Evolutionary conservation across 2,888 invertebrate species (phyloP), one percentile per base, ranked within the genome.

Genomic region (Emmelina monodactyla): DNA sequence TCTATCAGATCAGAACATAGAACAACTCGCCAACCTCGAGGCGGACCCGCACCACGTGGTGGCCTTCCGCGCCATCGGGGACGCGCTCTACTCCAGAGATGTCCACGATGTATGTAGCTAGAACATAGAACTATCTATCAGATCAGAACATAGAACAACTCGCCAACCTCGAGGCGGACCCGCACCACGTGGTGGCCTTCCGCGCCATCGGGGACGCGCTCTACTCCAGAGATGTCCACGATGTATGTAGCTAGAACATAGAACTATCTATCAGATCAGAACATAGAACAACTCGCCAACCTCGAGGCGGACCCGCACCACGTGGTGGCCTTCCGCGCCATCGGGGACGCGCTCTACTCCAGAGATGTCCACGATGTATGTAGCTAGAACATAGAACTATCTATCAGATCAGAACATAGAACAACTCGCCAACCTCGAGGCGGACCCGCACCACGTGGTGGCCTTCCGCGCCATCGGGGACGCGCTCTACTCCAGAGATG

Each of bases 321-420:
- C 44, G 82, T 86, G 0, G 73, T 94, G 33, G 89, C 92, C 0
- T 88, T 87, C 55, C 83, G 88, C 49, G 82, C 91, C 34, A 91
- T 94, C 44, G 90, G 89, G 0, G 92, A 95, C 58, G 88, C 91
- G 54, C 70, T 96, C 16, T 94, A 93, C 63, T 92, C 93, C 10
- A 83, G 86, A 35, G 84, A 80, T 30, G 83, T 86, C 45, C 71
- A 85, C 45, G 88, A 92, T 62, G 91, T 92, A 62, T n/a, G n/a
- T n/a, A n/a, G n/a, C n/a, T n/a, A n/a, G n/a, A n/a, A n/a, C n/a
- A n/a, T n/a, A n/a, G n/a, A n/a, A n/a, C n/a, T n/a, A n/a, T n/a
- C n/a, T n/a, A n/a, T n/a, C n/a, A n/a, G n/a, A n/a, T n/a, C 87
- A 86, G 49, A 83, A 87, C 39, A 64, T 89, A 9, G 88, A 89